phyloP scores from a whole-genome alignment of 2,888 invertebrate species.

The Tubulanus polymorphus region DNA sequence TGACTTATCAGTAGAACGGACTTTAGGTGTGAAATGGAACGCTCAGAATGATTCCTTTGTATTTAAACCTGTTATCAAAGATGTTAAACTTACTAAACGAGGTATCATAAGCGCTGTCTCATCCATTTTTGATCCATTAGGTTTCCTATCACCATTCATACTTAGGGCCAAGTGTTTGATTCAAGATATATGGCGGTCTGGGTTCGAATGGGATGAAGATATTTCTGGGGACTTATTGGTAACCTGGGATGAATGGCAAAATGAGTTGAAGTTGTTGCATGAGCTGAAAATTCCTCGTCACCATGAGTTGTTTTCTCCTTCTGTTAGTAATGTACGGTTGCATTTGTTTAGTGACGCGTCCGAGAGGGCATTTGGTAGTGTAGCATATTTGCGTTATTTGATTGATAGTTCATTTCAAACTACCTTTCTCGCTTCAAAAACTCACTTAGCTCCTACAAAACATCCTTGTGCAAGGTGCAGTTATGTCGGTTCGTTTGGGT shows the following conservation, averaged over 20 bases:
- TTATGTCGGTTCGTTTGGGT: not conserved
- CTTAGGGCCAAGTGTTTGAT: not conserved
- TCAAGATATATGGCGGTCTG: not conserved
- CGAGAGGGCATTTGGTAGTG: slow-evolving; percentile 2
- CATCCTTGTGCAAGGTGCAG: not conserved
- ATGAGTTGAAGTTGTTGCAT: not conserved
- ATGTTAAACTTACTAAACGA: not conserved
- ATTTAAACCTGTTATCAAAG: not conserved
- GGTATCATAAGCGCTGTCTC: not conserved
- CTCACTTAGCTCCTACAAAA: slow-evolving; percentile 1
- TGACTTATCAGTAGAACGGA: not conserved
- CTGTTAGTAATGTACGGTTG: not conserved
- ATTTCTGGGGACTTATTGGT: not conserved
- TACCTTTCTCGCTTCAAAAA: slow-evolving; percentile 3
- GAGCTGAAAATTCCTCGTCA: not conserved
- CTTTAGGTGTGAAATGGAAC: not conserved
- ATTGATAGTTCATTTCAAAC: not conserved
- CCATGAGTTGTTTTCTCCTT: not conserved
- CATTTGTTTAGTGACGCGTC: slow-evolving; percentile 5
- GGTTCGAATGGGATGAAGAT: slow-evolving; percentile 1
- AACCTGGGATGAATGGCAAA: not conserved
- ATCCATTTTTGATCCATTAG: slow-evolving; percentile 7
- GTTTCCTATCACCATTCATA: not conserved
- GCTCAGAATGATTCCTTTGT: not conserved
- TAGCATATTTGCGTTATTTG: not conserved